Evolutionary conservation across 1,140 invertebrate genomes (phyloP).

Genomic region (Polypedilum pembai): DNA sequence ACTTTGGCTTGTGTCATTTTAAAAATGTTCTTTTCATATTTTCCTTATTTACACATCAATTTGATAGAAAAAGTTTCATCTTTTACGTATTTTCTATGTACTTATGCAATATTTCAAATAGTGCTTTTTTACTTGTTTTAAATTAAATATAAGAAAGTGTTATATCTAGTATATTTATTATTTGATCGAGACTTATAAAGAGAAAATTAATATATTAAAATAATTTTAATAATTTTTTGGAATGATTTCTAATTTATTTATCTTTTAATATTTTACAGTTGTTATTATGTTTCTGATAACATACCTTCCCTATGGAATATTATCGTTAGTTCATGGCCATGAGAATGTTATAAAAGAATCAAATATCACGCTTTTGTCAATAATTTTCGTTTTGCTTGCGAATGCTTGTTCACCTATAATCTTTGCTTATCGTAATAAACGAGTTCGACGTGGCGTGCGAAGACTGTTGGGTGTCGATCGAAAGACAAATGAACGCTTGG

Average conservation of each 20-base stretch:
- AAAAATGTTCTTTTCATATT: no score
- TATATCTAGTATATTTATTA: no score
- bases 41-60: no score
- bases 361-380: constrained; percentile 44
- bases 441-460: constrained; percentile 62
- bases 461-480: constrained; percentile 50
- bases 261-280: constrained; percentile 35
- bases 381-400: constrained; percentile 59
- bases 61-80: no score
- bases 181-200: no score
- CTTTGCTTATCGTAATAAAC: constrained; percentile 68
- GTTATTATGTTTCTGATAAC: constrained; percentile 62
- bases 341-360: constrained; percentile 36
- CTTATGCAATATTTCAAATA: no score
- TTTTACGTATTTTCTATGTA: no score
- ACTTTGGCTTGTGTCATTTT: no score
- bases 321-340: constrained; percentile 46
- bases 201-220: no score
- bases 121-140: no score
- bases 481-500: constrained; percentile 36
- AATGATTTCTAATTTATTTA: not conserved
- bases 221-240: not conserved
- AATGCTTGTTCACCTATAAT: constrained; percentile 66
- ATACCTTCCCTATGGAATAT: constrained; percentile 58
- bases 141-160: no score